Base-by-base conservation (phyloP, 2,888 invertebrate genomes). In the Rhyacophila evoluta region DNA sequence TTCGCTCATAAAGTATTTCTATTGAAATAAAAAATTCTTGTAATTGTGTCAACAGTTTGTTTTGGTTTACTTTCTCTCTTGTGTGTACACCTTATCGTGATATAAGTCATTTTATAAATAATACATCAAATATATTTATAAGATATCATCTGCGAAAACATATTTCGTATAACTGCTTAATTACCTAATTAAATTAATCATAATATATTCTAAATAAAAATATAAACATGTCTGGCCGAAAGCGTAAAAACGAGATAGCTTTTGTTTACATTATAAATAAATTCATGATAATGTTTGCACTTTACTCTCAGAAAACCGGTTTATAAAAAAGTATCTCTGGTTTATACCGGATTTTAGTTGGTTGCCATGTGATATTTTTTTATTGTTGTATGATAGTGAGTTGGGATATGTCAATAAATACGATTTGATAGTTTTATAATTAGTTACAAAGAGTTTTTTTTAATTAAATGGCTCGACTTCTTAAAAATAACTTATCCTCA, bases 301-400 rank as follows among this genome's bases (percentile, higher is more conserved):
- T 55, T 55, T 12, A 19, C 55, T 8, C 55, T 10, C 25, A 25
- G 15, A 12, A 39, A 39, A 55, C 55, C 25, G 10, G 55, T 55
- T 55, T 55, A n/a, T 19, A 55, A 55, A 25, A 55, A 19, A 8
- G 55, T 19, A 19, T 25, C 25, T 19, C 55, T 10, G 1, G 55
- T 55, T 12, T 25, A 25, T 19, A 25, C 4, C 8, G 25, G 55
- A 15, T 55, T 55, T 19, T 6, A 8, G 19, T 55, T 0, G 15
- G 55, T 55, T 55, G 55, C 55, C 25, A 25, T 25, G 55, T 55
- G 55, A 25, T 80, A 72, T 84, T 83, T 83, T 83, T 83, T 84
- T 81, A 79, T 83, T 70, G 28, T 11, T 75, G n/a, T 76, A 68
- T 33, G 77, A 67, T 67, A 70, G 69, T 72, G 76, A 37, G 25